Percentiles rank a stretch among this genome's conserved stretches.
These are phyloP conservation scores for Sinocyclocheilus anophthalmus DNA, from an alignment of 2,113 vertebrate species.

Conservation along the genomic window DNA sequence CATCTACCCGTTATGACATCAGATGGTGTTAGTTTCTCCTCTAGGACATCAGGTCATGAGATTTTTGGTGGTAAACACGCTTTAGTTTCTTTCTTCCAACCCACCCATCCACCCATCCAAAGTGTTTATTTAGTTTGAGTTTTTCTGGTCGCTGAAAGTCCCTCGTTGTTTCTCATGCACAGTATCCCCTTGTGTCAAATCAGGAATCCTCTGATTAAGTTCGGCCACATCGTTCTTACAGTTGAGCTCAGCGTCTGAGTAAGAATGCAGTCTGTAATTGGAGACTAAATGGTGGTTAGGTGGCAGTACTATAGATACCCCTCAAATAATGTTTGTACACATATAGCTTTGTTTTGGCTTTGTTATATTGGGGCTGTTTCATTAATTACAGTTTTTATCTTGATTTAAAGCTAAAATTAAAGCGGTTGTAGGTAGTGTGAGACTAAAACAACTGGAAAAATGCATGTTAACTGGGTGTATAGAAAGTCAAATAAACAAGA, in stretches of 20 bases:
- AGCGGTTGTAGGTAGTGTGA: neutral
- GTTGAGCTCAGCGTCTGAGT: neutral
- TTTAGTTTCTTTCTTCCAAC: conserved; percentile 71
- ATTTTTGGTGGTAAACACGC: conserved; percentile 96
- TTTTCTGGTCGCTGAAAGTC: conserved; percentile 29
- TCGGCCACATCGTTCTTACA: neutral
- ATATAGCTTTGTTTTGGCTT: conserved; percentile 18
- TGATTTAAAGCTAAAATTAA: neutral
- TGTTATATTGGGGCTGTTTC: neutral
- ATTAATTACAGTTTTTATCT: conserved; percentile 11
- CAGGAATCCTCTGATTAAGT: conserved; percentile 16
- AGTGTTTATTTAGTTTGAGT: conserved; percentile 55
- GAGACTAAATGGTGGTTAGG: conserved; percentile 11
- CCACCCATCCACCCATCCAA: conserved; percentile 54
- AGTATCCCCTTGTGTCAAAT: conserved; percentile 14
- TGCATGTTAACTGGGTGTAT: neutral
- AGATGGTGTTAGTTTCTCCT: conserved; percentile 94
- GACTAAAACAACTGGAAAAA: too few relatives aligned
- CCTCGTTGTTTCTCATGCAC: conserved; percentile 51
- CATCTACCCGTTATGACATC: conserved; percentile 94
- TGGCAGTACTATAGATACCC: neutral
- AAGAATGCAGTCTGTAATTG: conserved; percentile 11
- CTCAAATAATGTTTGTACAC: neutral
- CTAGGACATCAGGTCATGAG: conserved; percentile 99
- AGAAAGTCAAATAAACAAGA: neutral